Base-by-base conservation (phyloP, 2,888 invertebrate genomes). In the Clitarchus hookeri region DNA sequence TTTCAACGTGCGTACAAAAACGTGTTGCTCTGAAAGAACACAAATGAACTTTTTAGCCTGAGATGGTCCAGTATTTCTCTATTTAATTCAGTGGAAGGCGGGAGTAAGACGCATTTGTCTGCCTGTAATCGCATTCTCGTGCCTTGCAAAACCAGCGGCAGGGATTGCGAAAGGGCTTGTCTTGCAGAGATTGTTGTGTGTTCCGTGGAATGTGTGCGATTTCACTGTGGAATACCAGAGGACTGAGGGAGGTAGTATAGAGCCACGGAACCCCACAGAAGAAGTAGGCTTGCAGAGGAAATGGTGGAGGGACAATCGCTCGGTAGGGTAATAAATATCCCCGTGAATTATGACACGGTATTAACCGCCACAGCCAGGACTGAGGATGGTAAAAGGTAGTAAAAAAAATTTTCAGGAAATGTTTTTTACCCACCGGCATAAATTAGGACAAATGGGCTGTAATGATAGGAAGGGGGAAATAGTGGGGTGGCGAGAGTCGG, bases 361-460 rank as follows among this genome's bases (percentile, higher is more conserved):
- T 65, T 65, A 65, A 65, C 65, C 65, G n/a, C 65, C 65, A 65
- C 65, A 23, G 65, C 19, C 65, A 65, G n/a, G n/a, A 23, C 65
- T 11, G n/a, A 19, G 19, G 23, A 65, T 65, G 23, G n/a, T 65
- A 65, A 65, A 16, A 65, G 65, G 65, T 65, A 65, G n/a, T 65
- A n/a, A 53, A 53, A 53, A 65, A 65, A 65, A 11, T 65, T 65
- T 65, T 65, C 65, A 11, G 19, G 53, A 16, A 19, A 65, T 23
- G 1, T 65, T 16, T 65, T 65, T 65, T 65, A 16, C 8, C 16
- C 23, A 8, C 65, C 1, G 65, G 65, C 19, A 65, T 65, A 65
- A 65, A 65, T 65, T 65, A 65, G 65, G 65, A 65, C 65, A 65
- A 65, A 65, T 65, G 19, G 65, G n/a, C n/a, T 65, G 65, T n/a